Evolutionary conservation across 1,140 invertebrate genomes (phyloP), one percentile per base, ranked within the genome.

Genomic region (Anastatus disparis): DNA sequence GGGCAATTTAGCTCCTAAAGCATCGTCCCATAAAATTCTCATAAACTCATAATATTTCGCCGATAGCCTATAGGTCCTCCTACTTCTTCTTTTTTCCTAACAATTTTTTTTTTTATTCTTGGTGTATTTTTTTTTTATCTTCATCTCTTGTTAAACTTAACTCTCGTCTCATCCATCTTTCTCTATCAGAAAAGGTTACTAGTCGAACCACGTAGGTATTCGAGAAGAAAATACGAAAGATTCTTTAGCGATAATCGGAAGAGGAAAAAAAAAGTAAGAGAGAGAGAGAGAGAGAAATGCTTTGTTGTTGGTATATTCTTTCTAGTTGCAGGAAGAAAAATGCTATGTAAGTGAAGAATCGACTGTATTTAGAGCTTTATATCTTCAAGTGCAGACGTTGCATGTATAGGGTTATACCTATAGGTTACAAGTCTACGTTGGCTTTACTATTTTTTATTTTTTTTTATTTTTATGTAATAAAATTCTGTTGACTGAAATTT

Each of bases 1-100:
- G 65, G 44, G 55, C 66, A 74, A 74, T 74, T 76, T 66, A 63
- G 35, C 42, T 29, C 29, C 56, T 62, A 74, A n/a, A n/a, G 70
- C 67, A 53, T 22, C 38, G 27, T 15, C 29, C 56, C 72, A 65
- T 72, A 72, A 75, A 74, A 76, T 59, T 50, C 53, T 67, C 65
- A 59, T 58, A 67, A 62, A 64, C 55, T 74, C 52, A 68, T 74
- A 70, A 72, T 74, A 76, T 76, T 74, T 71, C 35, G 67, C 38
- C 66, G 55, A 74, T 74, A 56, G 53, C 46, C 48, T 26, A n/a
- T n/a, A 10, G 56, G 38, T 44, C 50, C 20, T 62, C 31, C 4
- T 10, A 35, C 29, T 20, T 38, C 15, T 17, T 15, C n/a, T 0
- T 38, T 9, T 56, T n/a, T n/a, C n/a, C n/a, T n/a, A n/a, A n/a